These are phyloP conservation scores for Microctenopoma stevenorrisi DNA, from an alignment of 2,797 vertebrate genomes.

Conservation along the genomic window DNA sequence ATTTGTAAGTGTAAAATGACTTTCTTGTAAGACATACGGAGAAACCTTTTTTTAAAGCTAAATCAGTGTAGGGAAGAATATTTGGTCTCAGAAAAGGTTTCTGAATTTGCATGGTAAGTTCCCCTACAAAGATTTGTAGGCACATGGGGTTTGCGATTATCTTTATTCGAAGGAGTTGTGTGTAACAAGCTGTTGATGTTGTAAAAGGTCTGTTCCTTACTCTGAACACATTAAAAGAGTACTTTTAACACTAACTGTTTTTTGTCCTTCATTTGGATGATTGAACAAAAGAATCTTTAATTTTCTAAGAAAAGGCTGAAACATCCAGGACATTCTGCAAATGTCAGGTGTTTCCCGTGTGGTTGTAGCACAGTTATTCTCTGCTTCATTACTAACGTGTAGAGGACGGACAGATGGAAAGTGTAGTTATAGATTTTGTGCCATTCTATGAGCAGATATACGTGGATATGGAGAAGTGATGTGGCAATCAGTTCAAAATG, in stretches of 20 bases:
- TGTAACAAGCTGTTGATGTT: conserved; percentile 63
- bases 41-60: neutral
- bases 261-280: conserved; percentile 1
- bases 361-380: conserved; percentile 6
- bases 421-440: neutral
- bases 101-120: conserved; percentile 39
- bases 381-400: conserved; percentile 21
- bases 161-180: conserved; percentile 59
- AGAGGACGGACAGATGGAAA: neutral
- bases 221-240: conserved; percentile 65
- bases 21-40: conserved; percentile 20
- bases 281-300: conserved; percentile 39
- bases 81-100: conserved; percentile 34
- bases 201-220: conserved; percentile 60
- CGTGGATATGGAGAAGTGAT: neutral
- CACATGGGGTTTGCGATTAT: conserved; percentile 49
- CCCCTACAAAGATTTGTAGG: conserved; percentile 25
- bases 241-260: conserved; percentile 53
- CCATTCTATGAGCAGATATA: neutral
- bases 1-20: conserved; percentile 44
- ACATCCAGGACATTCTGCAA: conserved; percentile 24
- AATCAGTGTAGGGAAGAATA: conserved; percentile 15
- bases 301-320: conserved; percentile 47
- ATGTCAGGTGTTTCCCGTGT: conserved; percentile 24
- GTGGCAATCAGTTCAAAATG: neutral